Base-by-base conservation (phyloP, 2,797 vertebrate genomes). In the Borostomias antarcticus region DNA sequence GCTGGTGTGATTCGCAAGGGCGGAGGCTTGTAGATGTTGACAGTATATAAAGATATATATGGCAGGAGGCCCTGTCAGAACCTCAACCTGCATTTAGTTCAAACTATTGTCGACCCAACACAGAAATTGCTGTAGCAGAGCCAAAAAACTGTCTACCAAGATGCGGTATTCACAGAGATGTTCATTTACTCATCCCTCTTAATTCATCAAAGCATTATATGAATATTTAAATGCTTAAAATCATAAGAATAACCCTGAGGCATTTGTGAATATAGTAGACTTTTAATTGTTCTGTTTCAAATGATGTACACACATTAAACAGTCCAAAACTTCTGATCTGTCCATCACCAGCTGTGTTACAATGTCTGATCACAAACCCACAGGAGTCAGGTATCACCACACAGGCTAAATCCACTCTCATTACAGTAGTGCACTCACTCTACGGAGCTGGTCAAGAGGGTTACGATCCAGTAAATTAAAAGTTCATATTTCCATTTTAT, bases 271-370 rank as follows among this genome's bases (percentile, higher is more conserved):
- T 81, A 82, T 51, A 82, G 78, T 76, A 68, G 78, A 77, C 62
- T 83, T 89, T 89, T 88, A 88, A 87, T 89, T 74, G 69, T 84
- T 84, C 25, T 72, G 82, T 67, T 76, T 83, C 58, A 82, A 79
- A 86, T 76, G 73, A 86, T 76, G 65, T 73, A 83, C 82, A 87
- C 73, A 77, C 69, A 74, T 70, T 52, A 56, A 78, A 81, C 76
- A 82, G 64, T 82, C 78, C 80, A 81, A 78, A 82, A 78, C 75
- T 71, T 81, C 47, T 68, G 74, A 83, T 82, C 83, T 71, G 21
- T 23, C 62, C 68, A 79, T 83, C 72, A 64, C 68, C 64, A 74
- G 53, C 74, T 73, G 35, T 23, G 32, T 63, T 64, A 76, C 79
- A 85, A 75, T 78, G 75, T 80, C 69, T 76, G 45, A 69, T 75